Percentiles rank a stretch among this genome's conserved stretches.
Evolutionary conservation across 1,140 invertebrate genomes (phyloP).

Genomic region (Berghia stephanieae): DNA sequence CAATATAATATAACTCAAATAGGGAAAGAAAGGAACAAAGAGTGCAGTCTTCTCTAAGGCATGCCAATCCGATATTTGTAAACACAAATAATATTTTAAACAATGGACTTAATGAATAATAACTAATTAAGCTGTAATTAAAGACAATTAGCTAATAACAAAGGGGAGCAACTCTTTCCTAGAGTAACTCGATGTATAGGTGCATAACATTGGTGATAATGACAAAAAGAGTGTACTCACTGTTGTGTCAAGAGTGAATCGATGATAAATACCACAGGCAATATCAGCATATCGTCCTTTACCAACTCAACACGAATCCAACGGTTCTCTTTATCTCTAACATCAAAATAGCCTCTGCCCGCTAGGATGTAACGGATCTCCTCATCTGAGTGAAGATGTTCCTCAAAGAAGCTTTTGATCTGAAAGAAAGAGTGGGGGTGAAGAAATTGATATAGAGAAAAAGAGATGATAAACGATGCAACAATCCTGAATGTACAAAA

Average conservation of each 20-base stretch:
- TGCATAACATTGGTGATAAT: neutral
- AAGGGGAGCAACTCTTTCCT: too few relatives aligned
- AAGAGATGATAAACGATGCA: neutral
- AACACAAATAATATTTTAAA: too few relatives aligned
- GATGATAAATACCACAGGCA: slow-evolving; percentile 97
- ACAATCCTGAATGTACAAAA: neutral
- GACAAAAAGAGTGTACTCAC: slow-evolving; percentile 2
- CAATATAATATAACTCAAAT: too few relatives aligned
- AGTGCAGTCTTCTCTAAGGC: too few relatives aligned
- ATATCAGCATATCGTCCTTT: slow-evolving; percentile 88
- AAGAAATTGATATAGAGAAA: neutral
- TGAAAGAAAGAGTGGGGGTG: slow-evolving; percentile 49
- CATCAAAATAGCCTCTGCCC: slow-evolving; percentile 96
- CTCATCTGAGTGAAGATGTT: slow-evolving; percentile 97
- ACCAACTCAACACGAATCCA: slow-evolving; percentile 92
- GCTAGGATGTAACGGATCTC: slow-evolving; percentile 90
- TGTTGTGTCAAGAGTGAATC: slow-evolving; percentile 87
- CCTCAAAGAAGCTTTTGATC: slow-evolving; percentile 88
- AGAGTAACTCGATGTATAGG: too few relatives aligned
- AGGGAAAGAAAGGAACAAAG: too few relatives aligned
- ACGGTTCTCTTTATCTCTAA: slow-evolving; percentile 79
- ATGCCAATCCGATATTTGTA: too few relatives aligned
- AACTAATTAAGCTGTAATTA: too few relatives aligned
- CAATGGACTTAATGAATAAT: too few relatives aligned
- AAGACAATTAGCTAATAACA: too few relatives aligned